Evolutionary conservation across 2,888 invertebrate species (phyloP).

Genomic region (Lordiphosa andalusiaca): DNA sequence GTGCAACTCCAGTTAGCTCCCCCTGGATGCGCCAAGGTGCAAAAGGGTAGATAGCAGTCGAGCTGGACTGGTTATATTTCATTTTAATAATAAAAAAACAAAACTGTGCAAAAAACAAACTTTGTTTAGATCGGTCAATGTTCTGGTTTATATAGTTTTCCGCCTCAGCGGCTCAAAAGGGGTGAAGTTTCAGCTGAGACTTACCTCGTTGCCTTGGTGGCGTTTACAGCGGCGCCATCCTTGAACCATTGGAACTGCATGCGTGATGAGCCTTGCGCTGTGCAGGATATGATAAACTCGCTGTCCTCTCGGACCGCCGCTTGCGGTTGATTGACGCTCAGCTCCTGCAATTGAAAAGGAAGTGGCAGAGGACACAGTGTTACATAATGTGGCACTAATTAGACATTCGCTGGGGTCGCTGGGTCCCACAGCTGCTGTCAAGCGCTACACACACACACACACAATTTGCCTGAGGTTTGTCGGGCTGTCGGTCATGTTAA

Average conservation of each 20-base stretch:
- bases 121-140: neutral
- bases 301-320: conserved; percentile 85
- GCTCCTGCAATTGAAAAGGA: conserved; percentile 79
- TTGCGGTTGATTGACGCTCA: conserved; percentile 82
- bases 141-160: conserved; percentile 8
- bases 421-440: conserved; percentile 26
- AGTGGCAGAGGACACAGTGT: neutral
- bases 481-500: conserved; percentile 59
- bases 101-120: conserved; percentile 10
- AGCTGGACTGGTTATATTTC: conserved; percentile 18
- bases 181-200: conserved; percentile 29
- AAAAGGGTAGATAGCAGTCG: too few relatives aligned
- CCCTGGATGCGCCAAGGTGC: neutral
- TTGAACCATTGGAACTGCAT: conserved; percentile 91
- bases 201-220: conserved; percentile 87
- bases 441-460: conserved; percentile 12
- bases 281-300: conserved; percentile 89
- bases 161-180: neutral
- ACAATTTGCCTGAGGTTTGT: conserved; percentile 48
- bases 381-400: conserved; percentile 31
- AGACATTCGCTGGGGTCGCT: conserved; percentile 12
- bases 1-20: conserved; percentile 23
- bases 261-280: conserved; percentile 88
- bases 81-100: conserved; percentile 43
- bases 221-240: conserved; percentile 88